Conservation (phyloP, 2,888 invertebrate species). For the Sarcophaga rosellei region DNA sequence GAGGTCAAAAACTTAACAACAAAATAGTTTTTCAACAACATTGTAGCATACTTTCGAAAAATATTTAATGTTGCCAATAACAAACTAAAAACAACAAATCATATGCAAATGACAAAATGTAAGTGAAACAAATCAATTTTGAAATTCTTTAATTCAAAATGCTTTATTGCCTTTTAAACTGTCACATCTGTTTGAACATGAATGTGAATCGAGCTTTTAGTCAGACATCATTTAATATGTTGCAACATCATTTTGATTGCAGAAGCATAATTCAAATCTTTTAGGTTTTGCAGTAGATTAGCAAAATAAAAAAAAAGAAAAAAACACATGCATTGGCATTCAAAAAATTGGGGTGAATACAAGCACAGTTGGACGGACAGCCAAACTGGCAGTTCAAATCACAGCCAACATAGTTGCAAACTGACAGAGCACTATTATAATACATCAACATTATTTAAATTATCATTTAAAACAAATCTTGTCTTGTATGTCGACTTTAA, state of each 20-base stretch:
- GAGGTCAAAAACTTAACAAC: background rate
- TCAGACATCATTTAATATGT: constrained; percentile 60
- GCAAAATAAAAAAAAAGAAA: constrained; percentile 14
- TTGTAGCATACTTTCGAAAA: background rate
- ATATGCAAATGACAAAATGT: too few relatives aligned
- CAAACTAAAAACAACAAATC: background rate
- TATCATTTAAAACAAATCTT: constrained; percentile 64
- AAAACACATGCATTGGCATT: constrained; percentile 30
- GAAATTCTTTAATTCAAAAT: background rate
- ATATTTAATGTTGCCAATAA: background rate
- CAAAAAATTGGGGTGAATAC: background rate
- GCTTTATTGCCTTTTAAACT: background rate
- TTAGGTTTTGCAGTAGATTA: constrained; percentile 49
- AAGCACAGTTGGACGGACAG: too few relatives aligned
- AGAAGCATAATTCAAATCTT: constrained; percentile 62
- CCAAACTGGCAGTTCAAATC: background rate
- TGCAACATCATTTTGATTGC: constrained; percentile 62
- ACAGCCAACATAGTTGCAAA: background rate
- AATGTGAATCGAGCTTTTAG: constrained; percentile 19
- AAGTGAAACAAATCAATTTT: constrained; percentile 27
- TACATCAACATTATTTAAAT: constrained; percentile 60
- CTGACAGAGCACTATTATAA: background rate
- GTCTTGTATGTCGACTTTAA: constrained; percentile 59
- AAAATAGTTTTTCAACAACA: too few relatives aligned
- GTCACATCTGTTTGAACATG: constrained; percentile 46